Evolutionary conservation across 2,888 invertebrate species (phyloP), one percentile per base, ranked within the genome.

Genomic region (Drosophila incognita): DNA sequence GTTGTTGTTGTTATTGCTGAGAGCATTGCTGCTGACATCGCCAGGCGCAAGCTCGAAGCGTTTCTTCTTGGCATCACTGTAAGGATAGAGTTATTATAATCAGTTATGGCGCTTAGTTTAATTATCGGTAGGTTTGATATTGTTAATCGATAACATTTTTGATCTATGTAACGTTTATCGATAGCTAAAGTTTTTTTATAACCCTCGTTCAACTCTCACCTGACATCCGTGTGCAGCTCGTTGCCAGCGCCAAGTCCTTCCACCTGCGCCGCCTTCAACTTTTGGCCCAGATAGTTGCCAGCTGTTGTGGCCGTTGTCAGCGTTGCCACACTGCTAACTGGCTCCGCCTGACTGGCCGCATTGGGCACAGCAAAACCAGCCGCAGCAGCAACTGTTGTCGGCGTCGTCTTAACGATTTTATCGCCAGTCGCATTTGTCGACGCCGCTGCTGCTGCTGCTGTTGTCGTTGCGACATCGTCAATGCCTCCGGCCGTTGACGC

Each of bases 41-140:
- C 76, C 69, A 60, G 83, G 52, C 56, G 89, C 78, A 73, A 88
- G 71, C 24, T 93, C 93, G 61, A 91, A 85, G 65, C 93, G 92
- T 69, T 91, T 92, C 90, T 91, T 92, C 85, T 93, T 93, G 63
- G 92, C 84, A 83, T 93, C 93, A 91, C 93, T 93, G 81, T 15
- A 68, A 65, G 74, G 24, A 59, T 8, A 69, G 46, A 31, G 10
- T 29, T 11, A 13, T 13, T 21, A 15, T 13, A 7, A 21, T 46
- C 13, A 21, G 38, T 15, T 7, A 7, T 42, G 3, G 4, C 2
- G 10, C 18, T 10, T 42, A 8, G 46, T 46, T 46, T 1, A 24
- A 15, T 46, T 42, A 21, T 42, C 42, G 42, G 2, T 6, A 21
- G 21, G 21, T 21, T 42, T 5, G 21, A 11, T 40, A 13, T 46